Evolutionary conservation across 2,888 invertebrate genomes (phyloP).

Genomic region (Tanytarsus gracilentus): DNA sequence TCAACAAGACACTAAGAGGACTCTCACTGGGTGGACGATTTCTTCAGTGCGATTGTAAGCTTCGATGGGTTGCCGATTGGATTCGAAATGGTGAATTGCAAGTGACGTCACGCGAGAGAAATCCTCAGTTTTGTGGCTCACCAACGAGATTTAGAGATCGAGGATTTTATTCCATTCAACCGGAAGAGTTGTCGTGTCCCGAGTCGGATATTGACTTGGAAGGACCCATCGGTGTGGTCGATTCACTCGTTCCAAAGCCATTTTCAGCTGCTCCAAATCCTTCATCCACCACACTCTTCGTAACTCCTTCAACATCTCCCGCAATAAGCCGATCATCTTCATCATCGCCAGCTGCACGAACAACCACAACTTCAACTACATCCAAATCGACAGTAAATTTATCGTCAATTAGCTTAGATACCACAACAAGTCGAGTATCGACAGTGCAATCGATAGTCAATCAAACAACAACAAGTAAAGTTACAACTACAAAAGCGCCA

Average conservation of each 20-base stretch:
- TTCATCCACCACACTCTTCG: constrained; percentile 26
- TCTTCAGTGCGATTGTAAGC: constrained; percentile 77
- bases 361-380: constrained; percentile 32
- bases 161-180: constrained; percentile 78
- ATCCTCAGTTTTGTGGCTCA: constrained; percentile 85
- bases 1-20: constrained; percentile 75
- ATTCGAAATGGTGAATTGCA: constrained; percentile 78
- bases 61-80: constrained; percentile 87
- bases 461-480: constrained; percentile 24
- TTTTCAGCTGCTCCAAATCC: constrained; percentile 36
- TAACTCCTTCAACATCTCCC: constrained; percentile 37
- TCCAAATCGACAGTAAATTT: constrained; percentile 32
- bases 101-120: constrained; percentile 80
- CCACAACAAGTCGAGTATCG: constrained; percentile 34
- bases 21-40: constrained; percentile 81
- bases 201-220: constrained; percentile 48
- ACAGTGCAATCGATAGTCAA: constrained; percentile 36
- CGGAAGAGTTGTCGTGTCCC: constrained; percentile 59
- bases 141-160: constrained; percentile 70
- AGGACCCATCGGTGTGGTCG: constrained; percentile 41
- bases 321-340: constrained; percentile 29
- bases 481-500: constrained; percentile 42
- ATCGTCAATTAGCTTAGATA: constrained; percentile 31
- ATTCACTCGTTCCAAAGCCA: constrained; percentile 39
- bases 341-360: constrained; percentile 35